Evolutionary conservation across 2,113 vertebrate genomes (phyloP).

Genomic region (Climacteris rufus): DNA sequence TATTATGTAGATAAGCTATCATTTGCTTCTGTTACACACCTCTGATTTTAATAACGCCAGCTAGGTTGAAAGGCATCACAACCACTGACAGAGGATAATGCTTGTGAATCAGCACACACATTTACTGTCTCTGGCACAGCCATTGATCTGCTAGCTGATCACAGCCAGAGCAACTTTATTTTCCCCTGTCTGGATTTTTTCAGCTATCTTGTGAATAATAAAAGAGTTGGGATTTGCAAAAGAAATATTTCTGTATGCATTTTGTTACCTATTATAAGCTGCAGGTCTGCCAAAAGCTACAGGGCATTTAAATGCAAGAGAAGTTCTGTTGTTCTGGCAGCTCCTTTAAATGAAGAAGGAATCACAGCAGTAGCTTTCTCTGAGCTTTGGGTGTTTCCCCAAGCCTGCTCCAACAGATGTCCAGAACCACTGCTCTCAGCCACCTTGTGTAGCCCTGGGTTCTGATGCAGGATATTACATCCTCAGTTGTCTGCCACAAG

Average conservation of each 20-base stretch:
- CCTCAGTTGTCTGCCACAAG: neutral
- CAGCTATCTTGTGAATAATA: neutral
- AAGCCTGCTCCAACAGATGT: neutral
- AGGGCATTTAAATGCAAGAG: neutral
- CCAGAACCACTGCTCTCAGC: neutral
- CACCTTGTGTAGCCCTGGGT: neutral
- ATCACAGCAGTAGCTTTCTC: neutral
- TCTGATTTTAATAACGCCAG: neutral
- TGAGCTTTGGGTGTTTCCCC: neutral
- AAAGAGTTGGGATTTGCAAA: neutral
- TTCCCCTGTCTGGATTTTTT: neutral
- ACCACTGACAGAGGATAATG: neutral
- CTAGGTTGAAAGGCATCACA: neutral
- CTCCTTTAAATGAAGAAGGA: neutral
- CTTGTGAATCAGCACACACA: neutral
- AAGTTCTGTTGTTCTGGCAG: neutral
- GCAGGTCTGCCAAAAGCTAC: neutral
- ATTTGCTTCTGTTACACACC: neutral
- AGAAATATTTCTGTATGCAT: neutral
- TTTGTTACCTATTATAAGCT: neutral
- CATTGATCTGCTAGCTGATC: neutral
- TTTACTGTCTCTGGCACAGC: neutral
- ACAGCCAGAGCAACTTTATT: neutral
- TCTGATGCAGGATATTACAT: neutral
- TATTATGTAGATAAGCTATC: neutral